Evolutionary conservation across 2,113 vertebrate genomes (phyloP), one percentile per base, ranked within the genome.

Genomic region (Misgurnus anguillicaudatus): DNA sequence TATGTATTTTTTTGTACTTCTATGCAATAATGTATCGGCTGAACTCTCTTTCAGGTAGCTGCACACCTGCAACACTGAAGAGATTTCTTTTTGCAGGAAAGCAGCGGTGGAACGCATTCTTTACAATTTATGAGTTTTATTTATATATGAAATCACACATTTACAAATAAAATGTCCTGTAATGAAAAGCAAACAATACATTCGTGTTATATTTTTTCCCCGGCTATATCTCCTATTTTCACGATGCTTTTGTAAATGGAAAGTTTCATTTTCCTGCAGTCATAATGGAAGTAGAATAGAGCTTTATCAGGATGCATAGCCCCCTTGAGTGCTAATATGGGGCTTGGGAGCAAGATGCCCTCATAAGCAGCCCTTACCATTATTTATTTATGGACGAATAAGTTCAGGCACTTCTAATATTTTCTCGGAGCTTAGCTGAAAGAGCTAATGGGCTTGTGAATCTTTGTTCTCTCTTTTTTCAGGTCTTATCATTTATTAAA

Each of bases 301-400:
- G 87, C 81, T 89, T 91, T 85, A 90, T 87, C 87, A 82, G 88
- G 89, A 90, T 88, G 70, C 86, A 89, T 91, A 84, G 85, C 70
- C 88, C 24, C 83, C 75, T 82, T 66, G 84, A 87, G 83, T 57
- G 81, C 83, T 90, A 87, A 86, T 89, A 85, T n/a, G 57, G 19
- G 63, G 57, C 86, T 85, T 84, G 84, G 81, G 80, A 88, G 80
- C 88, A 86, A 88, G 83, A 90, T 88, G 87, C 87, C 85, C 85
- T 86, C 82, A 87, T 88, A 88, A 89, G 87, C 85, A 81, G 78
- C 85, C 21, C 86, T 79, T 75, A 53, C 80, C 87, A 89, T 92
- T 86, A 90, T 89, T 89, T 90, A 92, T 91, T 92, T 83, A 91
- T 87, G 86, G 87, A 86, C 86, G 79, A 88, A 91, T 90, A 86